Percentiles rank a stretch among this genome's conserved stretches.
phyloP scores from a whole-genome alignment of 2,113 vertebrate genomes.

The Oryctolagus cuniculus region mOryCun1.1 NC_091438.1:28682501-28683000 shows the following conservation, averaged over 20 bases:
- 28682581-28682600: conserved; percentile 12
- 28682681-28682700: background rate
- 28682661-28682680: background rate
- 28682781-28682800: background rate
- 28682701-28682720: background rate
- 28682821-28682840: background rate
- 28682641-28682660: conserved; percentile 1
- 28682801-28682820: background rate
- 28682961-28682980: no score
- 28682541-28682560: background rate
- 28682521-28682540: background rate
- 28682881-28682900: conserved; percentile 2
- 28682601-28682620: background rate
- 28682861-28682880: background rate
- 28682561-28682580: background rate
- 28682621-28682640: background rate
- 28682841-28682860: background rate
- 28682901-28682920: background rate
- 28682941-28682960: background rate
- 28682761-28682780: background rate
- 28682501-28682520: conserved; percentile 21
- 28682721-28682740: background rate
- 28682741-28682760: background rate
- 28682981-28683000: no score
- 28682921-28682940: background rate